Evolutionary conservation across 1,140 invertebrate genomes (phyloP).

Genomic region (Rhyzopertha dominica): DNA sequence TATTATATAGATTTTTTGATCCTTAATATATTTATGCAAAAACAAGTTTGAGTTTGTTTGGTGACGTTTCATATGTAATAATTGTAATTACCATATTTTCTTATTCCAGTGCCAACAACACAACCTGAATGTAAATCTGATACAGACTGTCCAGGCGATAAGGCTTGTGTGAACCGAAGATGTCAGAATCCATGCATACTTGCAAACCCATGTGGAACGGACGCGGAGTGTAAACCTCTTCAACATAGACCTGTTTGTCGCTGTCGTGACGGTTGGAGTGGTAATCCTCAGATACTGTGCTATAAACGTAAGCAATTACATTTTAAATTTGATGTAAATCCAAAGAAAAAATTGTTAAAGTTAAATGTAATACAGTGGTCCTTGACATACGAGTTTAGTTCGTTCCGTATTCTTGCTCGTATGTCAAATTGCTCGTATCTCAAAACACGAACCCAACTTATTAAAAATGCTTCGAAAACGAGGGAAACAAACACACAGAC

Average conservation of each 20-base stretch:
- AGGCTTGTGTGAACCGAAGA: constrained; percentile 70
- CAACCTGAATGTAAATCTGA: constrained; percentile 65
- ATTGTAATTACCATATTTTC: constrained; percentile 11
- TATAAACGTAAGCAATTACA: constrained; percentile 71
- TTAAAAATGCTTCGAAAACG: too few species aligned
- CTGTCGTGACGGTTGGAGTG: constrained; percentile 78
- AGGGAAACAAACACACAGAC: too few species aligned
- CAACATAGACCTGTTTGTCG: constrained; percentile 72
- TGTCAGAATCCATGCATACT: constrained; percentile 76
- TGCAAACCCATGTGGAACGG: constrained; percentile 70
- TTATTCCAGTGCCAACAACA: constrained; percentile 47
- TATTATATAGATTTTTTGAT: too few species aligned
- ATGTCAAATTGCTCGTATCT: too few species aligned
- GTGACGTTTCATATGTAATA: too few species aligned
- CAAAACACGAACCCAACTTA: too few species aligned
- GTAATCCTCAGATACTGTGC: constrained; percentile 79
- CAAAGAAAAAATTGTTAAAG: constrained; percentile 1
- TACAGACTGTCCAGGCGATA: constrained; percentile 65
- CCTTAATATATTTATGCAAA: too few species aligned
- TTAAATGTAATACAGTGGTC: neutral
- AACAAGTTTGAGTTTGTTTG: too few species aligned
- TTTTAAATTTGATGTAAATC: neutral
- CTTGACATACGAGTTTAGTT: neutral
- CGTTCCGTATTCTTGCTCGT: neutral
- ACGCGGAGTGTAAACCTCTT: constrained; percentile 69